phyloP scores from a whole-genome alignment of 2,888 invertebrate genomes.

The Pilophorus perplexus region DNA sequence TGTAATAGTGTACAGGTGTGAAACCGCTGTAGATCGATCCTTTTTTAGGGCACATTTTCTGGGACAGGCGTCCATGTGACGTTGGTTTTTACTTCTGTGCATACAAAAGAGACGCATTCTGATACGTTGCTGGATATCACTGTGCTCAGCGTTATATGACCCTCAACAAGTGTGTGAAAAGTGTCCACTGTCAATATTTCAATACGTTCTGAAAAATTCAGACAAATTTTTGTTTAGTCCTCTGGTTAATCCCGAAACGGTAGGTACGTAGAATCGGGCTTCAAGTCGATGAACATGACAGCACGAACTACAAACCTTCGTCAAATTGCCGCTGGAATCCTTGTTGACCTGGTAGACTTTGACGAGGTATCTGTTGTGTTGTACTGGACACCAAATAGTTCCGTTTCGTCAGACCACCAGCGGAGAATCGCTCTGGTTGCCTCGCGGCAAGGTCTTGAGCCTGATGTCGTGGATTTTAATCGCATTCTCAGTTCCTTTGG shows the following conservation, averaged over 20 bases:
- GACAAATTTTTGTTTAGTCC: no score
- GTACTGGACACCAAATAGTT: not conserved
- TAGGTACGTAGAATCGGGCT: slow-evolving; percentile 17
- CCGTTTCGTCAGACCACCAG: not conserved
- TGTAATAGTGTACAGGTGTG: not conserved
- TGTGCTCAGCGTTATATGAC: not conserved
- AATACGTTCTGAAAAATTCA: not conserved
- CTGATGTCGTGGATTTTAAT: no score
- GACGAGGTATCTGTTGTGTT: not conserved
- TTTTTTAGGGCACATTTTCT: slow-evolving; percentile 19
- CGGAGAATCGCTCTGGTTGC: slow-evolving; percentile 17
- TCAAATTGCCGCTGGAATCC: not conserved
- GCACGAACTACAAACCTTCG: not conserved
- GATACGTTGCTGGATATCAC: not conserved
- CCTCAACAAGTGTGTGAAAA: not conserved
- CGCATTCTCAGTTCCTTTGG: no score
- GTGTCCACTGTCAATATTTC: slow-evolving; percentile 3
- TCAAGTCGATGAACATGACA: not conserved
- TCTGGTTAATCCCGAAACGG: slow-evolving; percentile 2
- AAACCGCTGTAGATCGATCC: not conserved
- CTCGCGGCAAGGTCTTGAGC: slow-evolving; percentile 3
- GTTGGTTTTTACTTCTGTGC: not conserved
- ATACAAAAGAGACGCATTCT: not conserved
- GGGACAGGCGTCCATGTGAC: slow-evolving; percentile 24
- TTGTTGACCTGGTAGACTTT: not conserved